Evolutionary conservation across 2,888 invertebrate species (phyloP), one percentile per base, ranked within the genome.

Genomic region (Pristionchus entomophagus): DNA sequence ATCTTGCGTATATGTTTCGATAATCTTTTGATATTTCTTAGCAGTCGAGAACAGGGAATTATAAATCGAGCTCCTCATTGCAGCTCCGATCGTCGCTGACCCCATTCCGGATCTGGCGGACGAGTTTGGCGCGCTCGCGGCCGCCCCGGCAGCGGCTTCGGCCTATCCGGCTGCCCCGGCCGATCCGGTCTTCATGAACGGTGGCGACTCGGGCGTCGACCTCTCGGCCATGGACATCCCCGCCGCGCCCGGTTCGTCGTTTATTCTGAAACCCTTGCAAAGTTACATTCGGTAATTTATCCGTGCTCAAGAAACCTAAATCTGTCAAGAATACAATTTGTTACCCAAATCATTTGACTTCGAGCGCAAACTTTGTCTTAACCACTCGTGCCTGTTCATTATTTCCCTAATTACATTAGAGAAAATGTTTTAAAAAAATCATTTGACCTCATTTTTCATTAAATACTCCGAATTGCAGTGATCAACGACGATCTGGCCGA

Each of bases 141-240:
- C 85, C 12, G 62, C 81, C n/a, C 86, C 86, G 6, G n/a, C n/a
- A n/a, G n/a, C n/a, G n/a, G n/a, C n/a, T n/a, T n/a, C n/a, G n/a
- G n/a, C n/a, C n/a, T n/a, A n/a, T n/a, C n/a, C n/a, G n/a, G n/a
- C n/a, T n/a, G n/a, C n/a, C n/a, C n/a, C n/a, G n/a, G 83, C 73
- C 59, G 83, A 87, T 51, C 82, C 84, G n/a, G 80, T 84, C 8
- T 85, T 84, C 56, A 86, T 83, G 56, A 84, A 85, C 41, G 87
- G 86, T 14, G 88, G 87, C 62, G 90, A 89, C 65, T 90, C 90
- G 19, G 88, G 87, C 10, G 90, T 88, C 32, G 89, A 90, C 69
- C 80, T 89, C 32, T 81, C 85, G 62, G 87, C 87, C 14, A 62
- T 88, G 73, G 86, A 87, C 49, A 85, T 53, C 19, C 73, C 77